phyloP scores from a whole-genome alignment of 2,113 vertebrate genomes.

The Ploceus nigricollis region DNA sequence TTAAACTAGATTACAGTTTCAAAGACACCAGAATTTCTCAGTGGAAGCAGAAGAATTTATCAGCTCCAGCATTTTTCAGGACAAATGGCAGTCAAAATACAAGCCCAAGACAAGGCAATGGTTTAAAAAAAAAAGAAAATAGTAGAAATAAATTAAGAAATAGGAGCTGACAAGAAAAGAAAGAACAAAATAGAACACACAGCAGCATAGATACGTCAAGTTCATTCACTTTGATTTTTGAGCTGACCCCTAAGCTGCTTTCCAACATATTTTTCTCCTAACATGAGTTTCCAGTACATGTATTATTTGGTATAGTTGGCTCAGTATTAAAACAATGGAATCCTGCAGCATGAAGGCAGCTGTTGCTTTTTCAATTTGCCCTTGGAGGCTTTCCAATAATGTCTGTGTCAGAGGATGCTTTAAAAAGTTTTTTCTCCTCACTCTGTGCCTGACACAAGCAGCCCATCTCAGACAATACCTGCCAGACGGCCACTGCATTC shows the following conservation, averaged over 20 bases:
- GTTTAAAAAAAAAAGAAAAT: background rate
- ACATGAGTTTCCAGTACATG: conserved; percentile 1
- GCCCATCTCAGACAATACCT: conserved; percentile 4
- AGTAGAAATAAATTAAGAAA: conserved; percentile 5
- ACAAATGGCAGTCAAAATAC: background rate
- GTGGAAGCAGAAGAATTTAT: background rate
- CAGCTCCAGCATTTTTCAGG: background rate
- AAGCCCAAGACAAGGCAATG: background rate
- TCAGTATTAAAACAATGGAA: conserved; percentile 50
- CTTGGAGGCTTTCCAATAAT: conserved; percentile 48
- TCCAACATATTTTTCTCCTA: conserved; percentile 20
- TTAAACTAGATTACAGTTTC: conserved; percentile 30
- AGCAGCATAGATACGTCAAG: background rate
- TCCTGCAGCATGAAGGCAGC: conserved; percentile 9
- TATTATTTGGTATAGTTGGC: conserved; percentile 15
- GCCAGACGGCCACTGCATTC: background rate
- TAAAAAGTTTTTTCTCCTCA: conserved; percentile 11
- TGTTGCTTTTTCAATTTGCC: conserved; percentile 52
- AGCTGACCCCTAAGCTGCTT: conserved; percentile 7
- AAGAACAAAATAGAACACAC: background rate
- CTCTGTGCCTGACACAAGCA: background rate
- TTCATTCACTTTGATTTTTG: conserved; percentile 25
- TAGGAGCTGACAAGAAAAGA: background rate
- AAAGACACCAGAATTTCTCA: background rate
- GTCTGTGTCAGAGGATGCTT: conserved; percentile 49